Conservation (phyloP, 2,888 invertebrate genomes). For the Macropis europaea region DNA sequence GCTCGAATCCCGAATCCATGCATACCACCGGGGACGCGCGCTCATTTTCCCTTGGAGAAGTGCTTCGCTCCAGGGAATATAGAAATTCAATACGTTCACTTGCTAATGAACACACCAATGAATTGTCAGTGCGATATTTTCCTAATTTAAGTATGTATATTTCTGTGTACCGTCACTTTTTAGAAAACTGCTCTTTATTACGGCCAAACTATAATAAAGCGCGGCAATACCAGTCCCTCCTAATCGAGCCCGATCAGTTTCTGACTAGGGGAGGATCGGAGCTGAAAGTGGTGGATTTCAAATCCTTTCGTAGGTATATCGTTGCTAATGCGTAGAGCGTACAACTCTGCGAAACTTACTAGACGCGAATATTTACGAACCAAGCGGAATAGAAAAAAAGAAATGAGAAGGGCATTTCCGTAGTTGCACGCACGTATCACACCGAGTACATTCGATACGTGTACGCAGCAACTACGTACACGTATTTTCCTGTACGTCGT, state of each 20-base stretch:
- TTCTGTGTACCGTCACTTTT: slow-evolving; percentile 52
- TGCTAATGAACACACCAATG: slow-evolving; percentile 14
- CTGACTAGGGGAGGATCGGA: slow-evolving; percentile 50
- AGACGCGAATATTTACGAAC: slow-evolving; percentile 20
- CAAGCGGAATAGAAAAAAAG: background rate
- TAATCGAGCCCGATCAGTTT: slow-evolving; percentile 52
- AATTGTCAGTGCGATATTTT: slow-evolving; percentile 38
- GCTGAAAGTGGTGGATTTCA: slow-evolving; percentile 51
- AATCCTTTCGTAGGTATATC: slow-evolving; percentile 51
- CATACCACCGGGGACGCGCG: too few relatives aligned
- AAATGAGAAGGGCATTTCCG: slow-evolving; percentile 19
- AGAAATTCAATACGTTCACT: too few relatives aligned
- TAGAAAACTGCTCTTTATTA: slow-evolving; percentile 53
- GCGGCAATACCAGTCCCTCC: slow-evolving; percentile 50
- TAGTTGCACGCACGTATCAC: background rate
- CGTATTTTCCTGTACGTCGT: too few relatives aligned
- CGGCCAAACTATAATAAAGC: slow-evolving; percentile 50
- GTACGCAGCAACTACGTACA: background rate
- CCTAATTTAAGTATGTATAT: slow-evolving; percentile 47
- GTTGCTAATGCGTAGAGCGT: slow-evolving; percentile 39
- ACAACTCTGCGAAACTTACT: slow-evolving; percentile 36
- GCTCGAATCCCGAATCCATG: too few relatives aligned
- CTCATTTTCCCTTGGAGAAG: too few relatives aligned
- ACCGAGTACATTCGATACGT: background rate
- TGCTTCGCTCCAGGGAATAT: too few relatives aligned